Percentiles rank a stretch among this genome's conserved stretches.
Conservation (phyloP, 2,797 vertebrate genomes). For the Aulostomus chinensis region DNA sequence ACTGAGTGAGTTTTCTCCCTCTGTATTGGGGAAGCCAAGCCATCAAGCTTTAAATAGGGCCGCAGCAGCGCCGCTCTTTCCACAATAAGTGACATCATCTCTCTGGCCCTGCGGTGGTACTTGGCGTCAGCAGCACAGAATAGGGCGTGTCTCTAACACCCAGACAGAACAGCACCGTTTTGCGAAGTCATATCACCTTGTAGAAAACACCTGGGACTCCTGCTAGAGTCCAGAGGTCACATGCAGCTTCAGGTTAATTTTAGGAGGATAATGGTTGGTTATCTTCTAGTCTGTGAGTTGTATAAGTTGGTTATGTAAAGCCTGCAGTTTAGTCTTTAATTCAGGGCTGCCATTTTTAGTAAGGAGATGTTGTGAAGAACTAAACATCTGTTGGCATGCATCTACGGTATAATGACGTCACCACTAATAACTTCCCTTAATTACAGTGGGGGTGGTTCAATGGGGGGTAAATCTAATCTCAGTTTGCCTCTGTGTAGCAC, state of each 20-base stretch:
- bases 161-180: background rate
- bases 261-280: slow-evolving; percentile 1
- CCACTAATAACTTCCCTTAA: slow-evolving; percentile 51
- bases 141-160: slow-evolving; percentile 46
- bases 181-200: slow-evolving; percentile 13
- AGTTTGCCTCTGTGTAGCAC: slow-evolving; percentile 19
- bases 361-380: slow-evolving; percentile 14
- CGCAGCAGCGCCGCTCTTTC: slow-evolving; percentile 38
- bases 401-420: slow-evolving; percentile 34
- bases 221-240: slow-evolving; percentile 29
- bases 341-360: slow-evolving; percentile 28
- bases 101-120: slow-evolving; percentile 31
- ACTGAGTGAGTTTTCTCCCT: slow-evolving; percentile 10
- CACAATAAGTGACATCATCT: slow-evolving; percentile 58
- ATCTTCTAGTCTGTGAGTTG: slow-evolving; percentile 17
- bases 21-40: slow-evolving; percentile 35
- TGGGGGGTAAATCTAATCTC: slow-evolving; percentile 37
- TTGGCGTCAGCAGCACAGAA: slow-evolving; percentile 33
- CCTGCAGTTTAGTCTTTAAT: slow-evolving; percentile 18
- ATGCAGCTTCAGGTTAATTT: slow-evolving; percentile 16
- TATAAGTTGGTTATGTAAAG: slow-evolving; percentile 51
- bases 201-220: slow-evolving; percentile 11
- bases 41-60: slow-evolving; percentile 51
- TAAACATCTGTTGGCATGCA: slow-evolving; percentile 28
- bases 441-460: slow-evolving; percentile 41